Evolutionary conservation across 2,113 vertebrate species (phyloP).

Genomic region (human (Homo sapiens)): DNA sequence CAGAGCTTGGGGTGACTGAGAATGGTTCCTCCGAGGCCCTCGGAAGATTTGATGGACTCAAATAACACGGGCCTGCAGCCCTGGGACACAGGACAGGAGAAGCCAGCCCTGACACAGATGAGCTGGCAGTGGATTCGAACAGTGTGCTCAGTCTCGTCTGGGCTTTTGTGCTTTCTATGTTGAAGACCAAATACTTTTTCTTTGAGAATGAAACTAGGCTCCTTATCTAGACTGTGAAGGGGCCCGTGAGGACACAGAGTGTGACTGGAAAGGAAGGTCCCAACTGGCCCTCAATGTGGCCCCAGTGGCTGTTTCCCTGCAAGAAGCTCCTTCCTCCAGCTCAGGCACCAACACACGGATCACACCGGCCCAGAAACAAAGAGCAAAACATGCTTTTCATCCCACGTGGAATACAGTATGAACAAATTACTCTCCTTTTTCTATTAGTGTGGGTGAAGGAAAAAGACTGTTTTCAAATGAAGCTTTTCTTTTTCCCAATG

Average conservation of each 20-base stretch:
- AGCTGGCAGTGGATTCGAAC: no score
- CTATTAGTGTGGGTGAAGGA: neutral
- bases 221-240: neutral
- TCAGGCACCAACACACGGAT: neutral
- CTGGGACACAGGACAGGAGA: neutral
- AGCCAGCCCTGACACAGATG: neutral
- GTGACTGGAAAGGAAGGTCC: fast-evolving
- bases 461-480: constrained; percentile 32
- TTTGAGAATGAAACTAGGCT: neutral
- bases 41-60: neutral
- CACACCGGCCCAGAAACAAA: neutral
- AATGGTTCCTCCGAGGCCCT: constrained; percentile 14
- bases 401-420: neutral
- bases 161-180: neutral
- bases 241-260: fast-evolving
- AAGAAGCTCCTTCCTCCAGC: neutral
- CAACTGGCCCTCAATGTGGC: fast-evolving
- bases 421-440: neutral
- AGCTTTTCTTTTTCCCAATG: constrained; percentile 16
- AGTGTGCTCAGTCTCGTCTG: neutral
- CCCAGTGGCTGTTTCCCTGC: fast-evolving
- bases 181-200: neutral
- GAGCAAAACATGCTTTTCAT: constrained; percentile 23
- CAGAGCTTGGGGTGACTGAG: neutral
- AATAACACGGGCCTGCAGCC: neutral